These are phyloP conservation scores for Leptothorax acervorum DNA, from an alignment of 2,888 invertebrate genomes.

Conservation along the genomic window DNA sequence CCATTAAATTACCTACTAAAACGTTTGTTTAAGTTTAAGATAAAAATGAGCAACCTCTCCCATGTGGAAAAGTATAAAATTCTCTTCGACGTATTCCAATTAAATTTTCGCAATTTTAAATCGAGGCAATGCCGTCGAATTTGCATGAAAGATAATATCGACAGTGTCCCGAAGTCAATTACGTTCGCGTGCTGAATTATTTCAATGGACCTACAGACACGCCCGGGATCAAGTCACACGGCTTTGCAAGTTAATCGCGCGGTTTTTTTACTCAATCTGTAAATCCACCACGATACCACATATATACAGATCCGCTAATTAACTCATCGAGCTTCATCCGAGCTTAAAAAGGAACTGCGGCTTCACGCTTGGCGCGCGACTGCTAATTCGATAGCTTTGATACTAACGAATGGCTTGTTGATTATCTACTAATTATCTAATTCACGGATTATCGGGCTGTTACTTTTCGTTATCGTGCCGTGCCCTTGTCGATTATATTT, in stretches of 20 bases:
- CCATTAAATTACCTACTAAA: background rate
- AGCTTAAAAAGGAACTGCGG: conserved; percentile 77
- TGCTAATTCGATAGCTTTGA: conserved; percentile 80
- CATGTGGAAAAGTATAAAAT: conserved; percentile 3
- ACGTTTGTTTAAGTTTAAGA: background rate
- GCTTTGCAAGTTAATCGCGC: conserved; percentile 21
- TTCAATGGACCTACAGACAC: conserved; percentile 4
- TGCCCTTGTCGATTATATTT: conserved; percentile 49
- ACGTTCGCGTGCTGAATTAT: conserved; percentile 3
- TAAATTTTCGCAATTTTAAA: conserved; percentile 7
- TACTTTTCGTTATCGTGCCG: conserved; percentile 35
- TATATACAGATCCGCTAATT: conserved; percentile 50
- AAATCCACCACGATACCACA: conserved; percentile 19
- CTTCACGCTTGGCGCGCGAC: conserved; percentile 82
- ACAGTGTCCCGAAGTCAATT: conserved; percentile 12
- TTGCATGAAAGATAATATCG: conserved; percentile 25
- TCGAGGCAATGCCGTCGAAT: conserved; percentile 25
- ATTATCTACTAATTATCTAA: conserved; percentile 67
- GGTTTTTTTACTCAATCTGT: conserved; percentile 10
- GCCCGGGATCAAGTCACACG: conserved; percentile 7
- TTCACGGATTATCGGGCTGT: conserved; percentile 63
- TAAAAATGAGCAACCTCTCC: conserved; percentile 14
- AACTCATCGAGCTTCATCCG: conserved; percentile 72
- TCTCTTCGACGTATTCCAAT: background rate
- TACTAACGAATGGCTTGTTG: conserved; percentile 81